Conservation (phyloP, 92 coral and sea anemone species). For the Porites evermanni region DNA sequence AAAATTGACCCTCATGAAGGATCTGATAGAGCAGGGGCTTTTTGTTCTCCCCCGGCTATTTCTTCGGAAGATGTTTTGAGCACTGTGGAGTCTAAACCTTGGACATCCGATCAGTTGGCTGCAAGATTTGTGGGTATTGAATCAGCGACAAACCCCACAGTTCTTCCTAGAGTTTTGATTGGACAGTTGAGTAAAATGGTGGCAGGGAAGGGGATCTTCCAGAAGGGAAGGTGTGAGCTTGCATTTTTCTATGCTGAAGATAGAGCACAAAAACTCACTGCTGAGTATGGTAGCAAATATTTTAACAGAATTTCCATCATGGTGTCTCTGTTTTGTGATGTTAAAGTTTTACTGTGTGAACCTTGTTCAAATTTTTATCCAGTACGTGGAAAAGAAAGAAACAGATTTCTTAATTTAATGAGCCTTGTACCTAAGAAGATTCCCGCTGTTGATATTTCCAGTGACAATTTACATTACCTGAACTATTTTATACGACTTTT, state of each 20-base stretch:
- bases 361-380: constrained; percentile 86
- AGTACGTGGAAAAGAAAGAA: constrained; percentile 59
- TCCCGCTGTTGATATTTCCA: constrained; percentile 59
- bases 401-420: constrained; percentile 69
- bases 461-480: constrained; percentile 69
- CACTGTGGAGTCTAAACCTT: constrained; percentile 55
- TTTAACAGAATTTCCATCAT: constrained; percentile 89
- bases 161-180: constrained; percentile 75
- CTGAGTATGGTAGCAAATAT: constrained; percentile 84
- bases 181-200: constrained; percentile 78
- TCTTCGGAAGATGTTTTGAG: constrained; percentile 81
- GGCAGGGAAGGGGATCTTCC: constrained; percentile 81
- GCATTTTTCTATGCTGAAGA: constrained; percentile 85
- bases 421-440: constrained; percentile 83
- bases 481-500: constrained; percentile 87
- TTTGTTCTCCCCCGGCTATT: constrained; percentile 85
- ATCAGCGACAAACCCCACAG: constrained; percentile 65
- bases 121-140: constrained; percentile 95
- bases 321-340: constrained; percentile 83
- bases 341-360: constrained; percentile 75
- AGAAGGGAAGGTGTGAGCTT: constrained; percentile 88
- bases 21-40: not conserved
- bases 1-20: constrained; percentile 87
- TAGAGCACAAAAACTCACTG: constrained; percentile 84
- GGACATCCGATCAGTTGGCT: constrained; percentile 73